These are phyloP conservation scores for Xestoiulus laeticollis DNA, from an alignment of 2,888 invertebrate genomes.

Conservation along the genomic window DNA sequence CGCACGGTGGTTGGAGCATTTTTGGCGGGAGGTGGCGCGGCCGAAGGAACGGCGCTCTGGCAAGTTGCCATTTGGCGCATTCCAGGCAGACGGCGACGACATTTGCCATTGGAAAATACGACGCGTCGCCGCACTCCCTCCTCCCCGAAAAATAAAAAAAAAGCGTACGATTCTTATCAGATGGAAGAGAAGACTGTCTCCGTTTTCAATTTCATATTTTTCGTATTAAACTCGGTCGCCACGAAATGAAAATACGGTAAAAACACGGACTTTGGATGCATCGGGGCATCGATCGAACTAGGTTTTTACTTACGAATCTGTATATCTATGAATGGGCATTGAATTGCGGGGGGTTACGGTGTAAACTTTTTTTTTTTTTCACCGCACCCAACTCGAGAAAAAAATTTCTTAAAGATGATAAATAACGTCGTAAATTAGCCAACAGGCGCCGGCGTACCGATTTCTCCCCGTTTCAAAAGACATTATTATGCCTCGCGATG, in stretches of 20 bases:
- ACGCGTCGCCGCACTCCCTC: not conserved
- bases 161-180: not conserved
- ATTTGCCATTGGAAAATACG: not conserved
- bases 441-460: not conserved
- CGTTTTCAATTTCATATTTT: slow-evolving; percentile 14
- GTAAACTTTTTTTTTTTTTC: no score
- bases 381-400: not conserved
- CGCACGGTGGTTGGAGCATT: not conserved
- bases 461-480: not conserved
- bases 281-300: not conserved
- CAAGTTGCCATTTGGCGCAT: not conserved
- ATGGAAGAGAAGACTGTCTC: not conserved
- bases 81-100: not conserved
- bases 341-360: not conserved
- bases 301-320: not conserved
- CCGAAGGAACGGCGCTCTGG: not conserved
- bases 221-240: not conserved
- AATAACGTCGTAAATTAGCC: slow-evolving; percentile 5
- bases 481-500: not conserved
- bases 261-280: not conserved
- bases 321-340: not conserved
- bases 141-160: not conserved
- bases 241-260: not conserved
- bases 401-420: not conserved
- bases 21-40: not conserved